Evolutionary conservation across 2,797 vertebrate species (phyloP), one percentile per base, ranked within the genome.

Genomic region (Semaprochilodus insignis): DNA sequence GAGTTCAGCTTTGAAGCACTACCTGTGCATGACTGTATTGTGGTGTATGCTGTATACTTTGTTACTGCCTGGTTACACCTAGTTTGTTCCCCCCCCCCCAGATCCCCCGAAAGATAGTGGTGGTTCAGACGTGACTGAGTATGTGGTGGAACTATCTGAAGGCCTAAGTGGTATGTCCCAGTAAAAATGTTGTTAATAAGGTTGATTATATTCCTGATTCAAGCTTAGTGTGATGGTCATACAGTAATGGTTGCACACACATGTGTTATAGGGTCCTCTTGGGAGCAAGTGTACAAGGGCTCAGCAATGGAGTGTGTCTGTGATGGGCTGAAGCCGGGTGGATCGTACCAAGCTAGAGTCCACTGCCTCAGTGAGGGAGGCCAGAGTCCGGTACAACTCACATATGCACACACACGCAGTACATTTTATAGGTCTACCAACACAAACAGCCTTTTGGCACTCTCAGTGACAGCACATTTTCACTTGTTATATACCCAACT

Each of bases 341-440:
- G 90, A 88, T 94, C 91, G 78, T 99, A 99, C 91, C 96, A 96
- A 83, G 91, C 96, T 40, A 94, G 96, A 86, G 95, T 97, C 15
- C 97, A 96, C 91, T 99, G 98, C 87, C 23, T 95, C 87, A 98
- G 96, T 87, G 96, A 97, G 85, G 97, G 97, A 91, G 98, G 98
- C 85, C 96, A 98, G 93, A 99, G 98, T 94, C 94, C 87, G 93
- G 98, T 99, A 96, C 92, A 92, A 67, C 44, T 69, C 15, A 62
- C 15, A 74, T 19, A 52, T 55, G 7, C 17, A 67, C 27, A 48
- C 15, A 54, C 21, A 44, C 10, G 3, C 31, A 31, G 31, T 27
- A 17, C 17, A 1, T 23, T 17, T 5, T 55, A 77, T 25, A 27
- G 3, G 14, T 21, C 7, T 6, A 54, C 63, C 67, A 19, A 54